Percentiles rank a stretch among this genome's conserved stretches.
Evolutionary conservation across 2,113 vertebrate genomes (phyloP).

Genomic region (Grallaria varia): DNA sequence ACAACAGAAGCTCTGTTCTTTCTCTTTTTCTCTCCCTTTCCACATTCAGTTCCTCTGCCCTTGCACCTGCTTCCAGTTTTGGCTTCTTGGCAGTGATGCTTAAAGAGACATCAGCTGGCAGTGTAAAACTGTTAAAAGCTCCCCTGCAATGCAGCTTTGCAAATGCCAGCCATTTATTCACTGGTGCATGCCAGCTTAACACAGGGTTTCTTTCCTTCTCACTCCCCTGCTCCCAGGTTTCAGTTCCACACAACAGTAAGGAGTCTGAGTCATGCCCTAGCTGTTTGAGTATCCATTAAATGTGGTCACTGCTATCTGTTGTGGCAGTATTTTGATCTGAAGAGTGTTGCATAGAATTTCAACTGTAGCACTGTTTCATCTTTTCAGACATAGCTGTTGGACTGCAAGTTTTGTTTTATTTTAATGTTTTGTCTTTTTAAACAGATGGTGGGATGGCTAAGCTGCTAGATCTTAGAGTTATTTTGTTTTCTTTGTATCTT

Average conservation of each 20-base stretch:
- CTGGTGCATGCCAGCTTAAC: constrained; percentile 72
- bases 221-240: constrained; percentile 41
- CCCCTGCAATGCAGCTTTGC: constrained; percentile 76
- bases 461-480: constrained; percentile 33
- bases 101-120: constrained; percentile 82
- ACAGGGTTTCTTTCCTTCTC: constrained; percentile 37
- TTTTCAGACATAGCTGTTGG: constrained; percentile 34
- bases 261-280: constrained; percentile 32
- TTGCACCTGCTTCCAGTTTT: constrained; percentile 82
- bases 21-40: constrained; percentile 21
- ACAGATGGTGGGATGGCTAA: constrained; percentile 62
- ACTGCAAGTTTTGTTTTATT: constrained; percentile 35
- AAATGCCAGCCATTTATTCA: constrained; percentile 78
- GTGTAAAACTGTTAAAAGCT: constrained; percentile 77
- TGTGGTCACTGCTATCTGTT: constrained; percentile 26
- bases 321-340: constrained; percentile 70
- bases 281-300: constrained; percentile 44
- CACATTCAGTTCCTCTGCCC: constrained; percentile 66
- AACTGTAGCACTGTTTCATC: constrained; percentile 46
- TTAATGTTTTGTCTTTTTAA: constrained; percentile 40
- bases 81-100: constrained; percentile 76
- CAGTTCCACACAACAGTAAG: constrained; percentile 52
- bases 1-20: constrained; percentile 79
- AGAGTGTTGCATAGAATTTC: constrained; percentile 50
- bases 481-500: constrained; percentile 61